phyloP scores from a whole-genome alignment of 64 coral and sea anemone genomes.

The Acropora yongei region DNA sequence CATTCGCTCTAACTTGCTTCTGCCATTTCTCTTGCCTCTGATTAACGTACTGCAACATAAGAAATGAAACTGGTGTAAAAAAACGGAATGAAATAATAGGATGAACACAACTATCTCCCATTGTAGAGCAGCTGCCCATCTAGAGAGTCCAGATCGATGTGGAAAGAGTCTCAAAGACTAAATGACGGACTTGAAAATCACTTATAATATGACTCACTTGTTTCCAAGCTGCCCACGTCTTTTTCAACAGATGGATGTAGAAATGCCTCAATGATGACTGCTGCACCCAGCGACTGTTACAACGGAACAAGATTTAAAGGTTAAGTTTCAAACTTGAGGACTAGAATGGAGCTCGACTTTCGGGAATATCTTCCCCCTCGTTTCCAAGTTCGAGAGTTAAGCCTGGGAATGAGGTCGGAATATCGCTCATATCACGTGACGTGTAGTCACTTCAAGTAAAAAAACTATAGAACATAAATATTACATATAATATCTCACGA shows the following conservation, averaged over 20 bases:
- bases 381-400: too few relatives aligned
- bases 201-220: constrained; percentile 1
- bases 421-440: too few relatives aligned
- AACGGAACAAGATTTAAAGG: neutral
- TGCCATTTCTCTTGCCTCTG: constrained; percentile 65
- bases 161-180: too few relatives aligned
- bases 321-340: neutral
- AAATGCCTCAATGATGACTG: constrained; percentile 54
- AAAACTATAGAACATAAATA: too few relatives aligned
- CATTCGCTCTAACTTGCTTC: constrained; percentile 37
- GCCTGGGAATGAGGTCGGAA: too few relatives aligned
- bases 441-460: too few relatives aligned
- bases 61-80: neutral
- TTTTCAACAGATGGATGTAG: constrained; percentile 57
- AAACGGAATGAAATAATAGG: neutral
- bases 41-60: constrained; percentile 58
- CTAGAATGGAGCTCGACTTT: neutral
- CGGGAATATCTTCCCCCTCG: too few relatives aligned
- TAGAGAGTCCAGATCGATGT: too few relatives aligned
- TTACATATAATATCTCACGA: too few relatives aligned
- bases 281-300: constrained; percentile 30
- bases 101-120: neutral
- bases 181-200: too few relatives aligned
- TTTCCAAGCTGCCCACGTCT: constrained; percentile 54
- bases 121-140: neutral